A percentile compares a stretch with the other conserved stretches of the same genome.
These are phyloP conservation scores for Ardeotis arabs DNA, from an alignment of 2,113 vertebrate genomes.

Conservation along the genomic window DNA sequence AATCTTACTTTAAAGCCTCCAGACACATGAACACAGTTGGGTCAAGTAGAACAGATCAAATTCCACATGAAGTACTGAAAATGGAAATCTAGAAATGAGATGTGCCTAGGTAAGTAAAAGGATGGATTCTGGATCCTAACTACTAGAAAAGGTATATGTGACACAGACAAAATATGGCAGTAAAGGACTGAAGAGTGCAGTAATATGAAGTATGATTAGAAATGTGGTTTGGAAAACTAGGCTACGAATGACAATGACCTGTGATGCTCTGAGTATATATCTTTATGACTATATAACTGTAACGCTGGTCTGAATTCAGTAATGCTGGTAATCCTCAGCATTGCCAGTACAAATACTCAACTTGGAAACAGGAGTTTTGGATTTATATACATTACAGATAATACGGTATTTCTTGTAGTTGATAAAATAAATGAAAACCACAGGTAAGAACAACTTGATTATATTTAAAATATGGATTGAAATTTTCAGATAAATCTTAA, in stretches of 20 bases:
- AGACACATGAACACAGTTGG: not conserved
- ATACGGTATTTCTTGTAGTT: not conserved
- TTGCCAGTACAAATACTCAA: not conserved
- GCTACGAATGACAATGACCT: not conserved
- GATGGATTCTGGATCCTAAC: not conserved
- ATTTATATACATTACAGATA: not conserved
- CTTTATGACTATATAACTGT: not conserved
- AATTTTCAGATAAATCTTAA: not conserved
- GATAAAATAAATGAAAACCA: not conserved
- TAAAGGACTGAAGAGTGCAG: not conserved
- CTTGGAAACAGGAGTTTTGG: not conserved
- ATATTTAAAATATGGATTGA: not conserved
- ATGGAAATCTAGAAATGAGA: not conserved
- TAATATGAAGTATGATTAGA: not conserved
- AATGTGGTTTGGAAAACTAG: not conserved
- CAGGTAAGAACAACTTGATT: not conserved
- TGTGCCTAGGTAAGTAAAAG: not conserved
- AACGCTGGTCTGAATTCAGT: not conserved
- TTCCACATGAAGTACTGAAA: not conserved
- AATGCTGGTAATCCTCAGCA: not conserved
- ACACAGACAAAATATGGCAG: not conserved
- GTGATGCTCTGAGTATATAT: not conserved
- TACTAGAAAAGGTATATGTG: not conserved
- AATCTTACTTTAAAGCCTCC: not conserved
- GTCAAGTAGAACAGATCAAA: not conserved